Base-by-base conservation (phyloP, 2,797 vertebrate genomes). In the Thalassophryne amazonica region DNA sequence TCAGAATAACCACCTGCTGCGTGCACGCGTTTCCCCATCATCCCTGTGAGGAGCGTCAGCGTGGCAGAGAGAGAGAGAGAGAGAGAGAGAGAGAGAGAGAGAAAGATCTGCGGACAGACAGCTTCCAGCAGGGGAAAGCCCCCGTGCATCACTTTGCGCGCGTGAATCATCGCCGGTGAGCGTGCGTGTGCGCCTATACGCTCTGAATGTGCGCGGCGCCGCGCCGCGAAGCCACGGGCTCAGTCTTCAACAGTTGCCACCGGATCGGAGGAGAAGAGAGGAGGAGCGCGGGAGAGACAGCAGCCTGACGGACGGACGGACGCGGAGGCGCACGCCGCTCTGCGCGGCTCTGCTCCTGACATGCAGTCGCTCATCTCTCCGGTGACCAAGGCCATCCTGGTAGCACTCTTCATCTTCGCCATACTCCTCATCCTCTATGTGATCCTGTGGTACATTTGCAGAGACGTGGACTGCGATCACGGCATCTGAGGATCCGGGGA, bases 401-500 rank as follows among this genome's bases (percentile, higher is more conserved):
- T 98, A 66, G 95, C 93, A 59, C 89, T 98, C 37, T 98, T 98
- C 88, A 96, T 98, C 87, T 95, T 98, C 86, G 96, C 96, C 81
- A 98, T 98, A 81, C 92, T 98, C 48, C 92, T 98, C 73, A 98
- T 98, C 82, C 94, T 98, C 35, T 98, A 98, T 83, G 96, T 98
- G 85, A 98, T 98, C 71, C 92, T 98, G 11, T 98, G 96, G 96
- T 98, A 98, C 90, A 98, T 98, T 80, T 98, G 96, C 90, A 92
- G 96, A 60, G 96, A 98, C 86, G 95, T 96, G 82, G 96, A 98
- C 87, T 98, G 94, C 78, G 96, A 98, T 74, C 96, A 97, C 90
- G 96, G 95, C 48, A 92, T 98, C 74, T 98, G 92, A 98, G 68
- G 75, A 78, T 70, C 76, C 71, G 62, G 40, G 41, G 65, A 55